Evolutionary conservation across 2,888 invertebrate genomes (phyloP), one percentile per base, ranked within the genome.

Genomic region (Latrodectus hesperus): DNA sequence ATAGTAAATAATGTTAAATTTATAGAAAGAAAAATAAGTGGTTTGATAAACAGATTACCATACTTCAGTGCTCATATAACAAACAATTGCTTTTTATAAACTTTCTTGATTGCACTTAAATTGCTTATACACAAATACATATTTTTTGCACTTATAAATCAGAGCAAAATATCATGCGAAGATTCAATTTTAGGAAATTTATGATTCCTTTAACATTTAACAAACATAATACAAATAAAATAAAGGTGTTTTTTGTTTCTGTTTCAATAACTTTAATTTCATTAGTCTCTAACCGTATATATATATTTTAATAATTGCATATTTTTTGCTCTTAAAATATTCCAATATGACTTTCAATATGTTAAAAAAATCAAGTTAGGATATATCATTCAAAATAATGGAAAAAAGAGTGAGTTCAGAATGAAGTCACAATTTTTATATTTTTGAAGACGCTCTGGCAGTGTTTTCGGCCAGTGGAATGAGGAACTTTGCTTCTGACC

Each of bases 401-500:
- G 38, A 38, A 38, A 38, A 38, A 38, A 38, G 22, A 22, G 60
- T 12, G 10, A 60, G 0, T 60, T 60, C 6, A 60, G n/a, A 60
- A 60, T n/a, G n/a, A 60, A 60, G n/a, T n/a, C 60, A 60, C 14
- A 60, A 60, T 60, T 60, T 55, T 55, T 6, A 14, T 55, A 16
- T 55, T 55, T 60, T 60, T 60, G 73, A 70, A 73, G 72, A 80
- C 75, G 49, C 64, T 77, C 86, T 77, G 86, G 75, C 75, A 75
- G 75, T 75, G 71, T 82, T 64, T 71, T 81, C 38, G 86, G 86
- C 81, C 86, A 87, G 86, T 81, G 67, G 77, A 72, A 77, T 67
- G 65, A 81, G 86, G 81, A 87, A 81, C 81, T 87, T 87, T 65
- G 77, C 77, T 70, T 77, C 86, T 87, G 81, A 81, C 81, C 86